phyloP scores from a whole-genome alignment of 2,888 invertebrate species.

The Campoletis raptor region DNA sequence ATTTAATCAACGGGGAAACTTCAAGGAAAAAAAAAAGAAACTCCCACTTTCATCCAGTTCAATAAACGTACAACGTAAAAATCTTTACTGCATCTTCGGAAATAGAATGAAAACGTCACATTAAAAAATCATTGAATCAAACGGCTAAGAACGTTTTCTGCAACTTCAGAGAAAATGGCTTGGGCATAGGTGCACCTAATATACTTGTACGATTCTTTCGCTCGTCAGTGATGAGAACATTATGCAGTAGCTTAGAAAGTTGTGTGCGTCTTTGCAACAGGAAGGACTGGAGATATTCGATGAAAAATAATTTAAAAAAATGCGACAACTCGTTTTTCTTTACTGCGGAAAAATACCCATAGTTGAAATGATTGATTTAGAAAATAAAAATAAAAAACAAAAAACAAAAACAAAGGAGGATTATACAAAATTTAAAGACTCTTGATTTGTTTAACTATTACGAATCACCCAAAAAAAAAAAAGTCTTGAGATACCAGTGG shows the following conservation, averaged over 20 bases:
- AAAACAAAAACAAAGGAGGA: not conserved
- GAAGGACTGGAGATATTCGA: conserved; percentile 1
- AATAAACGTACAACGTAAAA: too few species aligned
- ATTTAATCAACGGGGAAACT: not conserved
- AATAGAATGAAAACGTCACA: not conserved
- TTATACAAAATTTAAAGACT: not conserved
- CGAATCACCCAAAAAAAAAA: not conserved
- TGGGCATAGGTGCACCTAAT: conserved; percentile 40
- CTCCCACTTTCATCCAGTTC: too few species aligned
- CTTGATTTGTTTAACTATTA: not conserved
- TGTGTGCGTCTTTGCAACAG: conserved; percentile 35
- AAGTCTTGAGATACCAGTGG: not conserved
- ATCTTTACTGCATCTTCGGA: too few species aligned
- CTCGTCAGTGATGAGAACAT: conserved; percentile 58
- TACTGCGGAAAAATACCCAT: not conserved
- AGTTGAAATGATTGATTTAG: not conserved
- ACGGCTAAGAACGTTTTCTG: conserved; percentile 30
- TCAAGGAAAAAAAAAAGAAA: not conserved
- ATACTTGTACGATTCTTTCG: conserved; percentile 28
- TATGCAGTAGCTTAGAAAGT: conserved; percentile 72
- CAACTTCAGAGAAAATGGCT: conserved; percentile 64
- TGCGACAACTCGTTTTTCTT: not conserved
- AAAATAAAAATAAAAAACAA: not conserved
- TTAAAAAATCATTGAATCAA: not conserved
- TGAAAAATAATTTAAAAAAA: not conserved